Percentiles rank a stretch among this genome's conserved stretches.
Evolutionary conservation across 2,888 invertebrate species (phyloP).

Genomic region (Dicranocentrus wangi): DNA sequence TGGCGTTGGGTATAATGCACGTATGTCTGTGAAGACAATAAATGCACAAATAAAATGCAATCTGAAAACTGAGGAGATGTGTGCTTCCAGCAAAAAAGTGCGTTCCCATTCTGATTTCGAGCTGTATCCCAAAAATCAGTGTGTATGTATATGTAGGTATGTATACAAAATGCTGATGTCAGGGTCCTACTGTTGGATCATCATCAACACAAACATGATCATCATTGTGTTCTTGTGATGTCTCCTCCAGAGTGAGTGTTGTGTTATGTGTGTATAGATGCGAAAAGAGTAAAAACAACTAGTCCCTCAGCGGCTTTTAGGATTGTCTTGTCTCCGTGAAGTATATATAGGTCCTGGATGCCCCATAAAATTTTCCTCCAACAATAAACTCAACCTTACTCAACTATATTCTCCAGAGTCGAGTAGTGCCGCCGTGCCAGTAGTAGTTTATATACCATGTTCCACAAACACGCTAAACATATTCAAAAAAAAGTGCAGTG

Average conservation of each 20-base stretch:
- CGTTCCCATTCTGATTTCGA: not conserved
- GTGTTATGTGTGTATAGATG: not conserved
- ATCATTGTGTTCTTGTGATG: constrained; percentile 8
- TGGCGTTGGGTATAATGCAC: not conserved
- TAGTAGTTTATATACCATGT: not conserved
- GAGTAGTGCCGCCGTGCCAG: no score
- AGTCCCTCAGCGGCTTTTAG: constrained; percentile 70
- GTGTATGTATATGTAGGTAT: not conserved
- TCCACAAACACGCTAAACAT: not conserved
- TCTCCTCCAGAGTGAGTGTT: not conserved
- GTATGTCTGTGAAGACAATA: constrained; percentile 49
- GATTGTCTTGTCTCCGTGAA: constrained; percentile 66
- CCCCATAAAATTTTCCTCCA: constrained; percentile 69
- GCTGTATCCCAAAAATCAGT: not conserved
- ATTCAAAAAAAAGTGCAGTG: constrained; percentile 30
- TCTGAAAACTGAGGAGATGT: constrained; percentile 11
- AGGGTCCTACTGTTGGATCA: not conserved
- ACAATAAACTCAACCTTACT: constrained; percentile 24
- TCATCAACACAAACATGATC: constrained; percentile 20
- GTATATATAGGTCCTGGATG: constrained; percentile 70
- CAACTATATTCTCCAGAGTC: constrained; percentile 1
- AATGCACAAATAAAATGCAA: constrained; percentile 63
- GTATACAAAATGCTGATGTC: not conserved
- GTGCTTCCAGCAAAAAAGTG: constrained; percentile 30
- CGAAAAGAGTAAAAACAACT: constrained; percentile 37